phyloP scores from a whole-genome alignment of 2,113 vertebrate genomes.

The Ariopsis seemanni region DNA sequence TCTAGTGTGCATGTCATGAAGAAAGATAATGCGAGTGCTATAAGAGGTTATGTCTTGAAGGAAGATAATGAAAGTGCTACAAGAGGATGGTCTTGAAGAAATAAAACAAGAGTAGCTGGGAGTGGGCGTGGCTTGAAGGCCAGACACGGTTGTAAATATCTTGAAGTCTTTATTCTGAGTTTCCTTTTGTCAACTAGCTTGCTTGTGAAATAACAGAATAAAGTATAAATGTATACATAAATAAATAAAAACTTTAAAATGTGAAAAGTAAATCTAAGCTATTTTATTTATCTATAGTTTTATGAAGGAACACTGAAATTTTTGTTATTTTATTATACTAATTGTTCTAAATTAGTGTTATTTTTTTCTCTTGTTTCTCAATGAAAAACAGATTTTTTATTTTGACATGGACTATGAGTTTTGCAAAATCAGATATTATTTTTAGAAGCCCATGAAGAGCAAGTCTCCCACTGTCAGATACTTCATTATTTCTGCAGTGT shows the following conservation, averaged over 20 bases:
- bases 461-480: slow-evolving; percentile 1
- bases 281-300: not conserved
- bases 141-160: too few relatives aligned
- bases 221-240: too few relatives aligned
- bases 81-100: not conserved
- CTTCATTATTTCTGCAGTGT: slow-evolving; percentile 23
- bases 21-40: not conserved
- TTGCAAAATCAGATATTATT: slow-evolving; percentile 1
- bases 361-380: not conserved
- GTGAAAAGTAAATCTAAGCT: not conserved
- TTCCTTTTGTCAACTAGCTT: not conserved
- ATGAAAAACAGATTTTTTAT: not conserved
- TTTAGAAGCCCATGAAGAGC: not conserved
- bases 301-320: not conserved
- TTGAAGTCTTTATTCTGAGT: not conserved
- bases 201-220: not conserved
- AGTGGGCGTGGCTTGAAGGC: not conserved
- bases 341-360: not conserved
- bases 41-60: not conserved
- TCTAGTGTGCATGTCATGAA: not conserved
- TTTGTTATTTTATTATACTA: not conserved
- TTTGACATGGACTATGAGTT: not conserved
- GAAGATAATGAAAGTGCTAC: not conserved
- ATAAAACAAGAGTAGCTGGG: not conserved
- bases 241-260: not conserved